phyloP scores from a whole-genome alignment of 1,140 invertebrate genomes.

The Drosophila burlai region DNA sequence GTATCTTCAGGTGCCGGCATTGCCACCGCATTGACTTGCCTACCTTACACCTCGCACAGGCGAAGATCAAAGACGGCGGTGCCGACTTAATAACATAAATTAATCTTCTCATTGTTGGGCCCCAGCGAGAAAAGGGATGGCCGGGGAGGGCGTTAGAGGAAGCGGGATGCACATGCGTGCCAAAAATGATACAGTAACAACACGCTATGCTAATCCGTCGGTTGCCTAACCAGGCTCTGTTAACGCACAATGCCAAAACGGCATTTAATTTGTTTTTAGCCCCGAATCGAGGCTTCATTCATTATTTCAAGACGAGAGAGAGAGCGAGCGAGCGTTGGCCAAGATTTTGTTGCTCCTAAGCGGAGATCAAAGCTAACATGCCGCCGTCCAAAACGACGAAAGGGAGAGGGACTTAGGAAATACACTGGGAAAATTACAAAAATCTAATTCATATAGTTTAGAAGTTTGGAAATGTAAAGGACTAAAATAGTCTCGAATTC shows the following conservation, averaged over 20 bases:
- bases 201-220: slow-evolving; percentile 63
- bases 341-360: slow-evolving; percentile 55
- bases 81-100: slow-evolving; percentile 85
- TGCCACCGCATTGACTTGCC: slow-evolving; percentile 83
- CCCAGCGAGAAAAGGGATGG: slow-evolving; percentile 5
- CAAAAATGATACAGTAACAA: slow-evolving; percentile 63
- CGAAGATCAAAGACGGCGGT: slow-evolving; percentile 75
- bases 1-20: slow-evolving; percentile 69
- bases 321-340: slow-evolving; percentile 9
- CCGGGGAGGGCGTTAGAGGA: slow-evolving; percentile 1
- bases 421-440: neutral
- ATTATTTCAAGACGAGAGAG: slow-evolving; percentile 55
- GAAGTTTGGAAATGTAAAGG: neutral
- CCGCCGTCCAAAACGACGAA: slow-evolving; percentile 41
- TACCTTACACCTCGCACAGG: slow-evolving; percentile 77
- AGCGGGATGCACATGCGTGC: slow-evolving; percentile 63
- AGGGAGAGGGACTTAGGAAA: slow-evolving; percentile 7
- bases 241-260: slow-evolving; percentile 65
- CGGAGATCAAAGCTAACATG: slow-evolving; percentile 75
- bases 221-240: slow-evolving; percentile 68
- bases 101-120: slow-evolving; percentile 83
- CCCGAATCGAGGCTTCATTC: slow-evolving; percentile 73
- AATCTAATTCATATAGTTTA: neutral
- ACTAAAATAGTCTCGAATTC: rapidly evolving
- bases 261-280: slow-evolving; percentile 65